Evolutionary conservation across 1,140 invertebrate genomes (phyloP).

Genomic region (Psilanteris sp.): DNA sequence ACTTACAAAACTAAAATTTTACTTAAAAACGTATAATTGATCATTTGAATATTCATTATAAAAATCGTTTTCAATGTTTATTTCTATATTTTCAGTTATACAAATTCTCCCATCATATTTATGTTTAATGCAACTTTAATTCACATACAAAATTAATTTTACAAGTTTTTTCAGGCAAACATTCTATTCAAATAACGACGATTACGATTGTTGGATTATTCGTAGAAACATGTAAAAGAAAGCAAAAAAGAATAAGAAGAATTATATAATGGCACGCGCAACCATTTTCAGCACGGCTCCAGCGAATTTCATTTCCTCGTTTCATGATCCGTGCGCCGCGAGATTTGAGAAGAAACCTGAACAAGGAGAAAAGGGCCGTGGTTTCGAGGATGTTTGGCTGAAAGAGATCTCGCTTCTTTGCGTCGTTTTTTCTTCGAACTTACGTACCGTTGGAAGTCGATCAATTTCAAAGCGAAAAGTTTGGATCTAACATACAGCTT

Average conservation of each 20-base stretch:
- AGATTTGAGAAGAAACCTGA: slow-evolving; percentile 50
- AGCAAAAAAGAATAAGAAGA: slow-evolving; percentile 11
- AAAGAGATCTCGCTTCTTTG: slow-evolving; percentile 19
- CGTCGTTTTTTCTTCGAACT: slow-evolving; percentile 8
- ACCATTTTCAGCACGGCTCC: slow-evolving; percentile 34
- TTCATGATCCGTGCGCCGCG: no score
- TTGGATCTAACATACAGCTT: background rate
- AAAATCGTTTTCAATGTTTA: no score
- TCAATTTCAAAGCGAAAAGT: slow-evolving; percentile 9
- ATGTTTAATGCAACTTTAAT: no score
- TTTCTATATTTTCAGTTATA: no score
- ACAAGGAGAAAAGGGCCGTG: slow-evolving; percentile 20
- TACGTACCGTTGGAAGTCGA: slow-evolving; percentile 6
- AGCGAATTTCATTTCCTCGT: slow-evolving; percentile 47
- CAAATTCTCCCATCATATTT: no score
- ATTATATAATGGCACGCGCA: slow-evolving; percentile 41
- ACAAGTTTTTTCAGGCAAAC: no score
- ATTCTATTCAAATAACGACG: slow-evolving; percentile 29
- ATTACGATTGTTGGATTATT: slow-evolving; percentile 32
- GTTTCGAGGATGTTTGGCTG: slow-evolving; percentile 34
- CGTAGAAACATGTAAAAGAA: slow-evolving; percentile 1
- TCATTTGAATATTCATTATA: no score
- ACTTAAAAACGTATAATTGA: no score
- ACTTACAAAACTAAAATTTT: no score
- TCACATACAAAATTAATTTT: no score